Percentiles rank a stretch among this genome's conserved stretches.
phyloP scores from a whole-genome alignment of 2,797 vertebrate species.

The Cyclura pinguis region DNA sequence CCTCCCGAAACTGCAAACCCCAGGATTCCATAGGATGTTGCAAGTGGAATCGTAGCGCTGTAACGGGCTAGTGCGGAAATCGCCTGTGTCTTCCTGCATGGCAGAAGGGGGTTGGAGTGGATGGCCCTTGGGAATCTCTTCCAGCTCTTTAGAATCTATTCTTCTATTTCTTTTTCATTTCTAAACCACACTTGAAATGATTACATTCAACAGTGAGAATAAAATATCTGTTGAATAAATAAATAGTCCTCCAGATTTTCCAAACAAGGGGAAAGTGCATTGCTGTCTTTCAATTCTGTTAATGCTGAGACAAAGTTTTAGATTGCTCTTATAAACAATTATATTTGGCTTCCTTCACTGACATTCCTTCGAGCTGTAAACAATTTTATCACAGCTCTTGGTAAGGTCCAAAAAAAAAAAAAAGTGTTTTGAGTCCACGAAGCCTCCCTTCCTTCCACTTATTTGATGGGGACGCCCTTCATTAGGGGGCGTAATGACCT shows the following conservation, averaged over 20 bases:
- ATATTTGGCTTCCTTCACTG: background rate
- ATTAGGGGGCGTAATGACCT: conserved; percentile 3
- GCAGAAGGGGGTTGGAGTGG: background rate
- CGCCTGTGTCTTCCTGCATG: no score
- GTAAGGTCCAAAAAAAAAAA: background rate
- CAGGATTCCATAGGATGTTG: no score
- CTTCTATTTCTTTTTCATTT: background rate
- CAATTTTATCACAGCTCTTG: background rate
- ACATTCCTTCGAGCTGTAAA: background rate
- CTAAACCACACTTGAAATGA: background rate
- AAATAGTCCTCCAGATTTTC: background rate
- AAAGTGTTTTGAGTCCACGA: background rate
- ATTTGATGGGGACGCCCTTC: background rate
- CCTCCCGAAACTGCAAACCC: no score
- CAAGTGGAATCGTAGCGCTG: no score
- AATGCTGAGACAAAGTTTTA: background rate
- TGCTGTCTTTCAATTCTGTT: background rate
- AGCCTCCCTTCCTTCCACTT: background rate
- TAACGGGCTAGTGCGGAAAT: no score
- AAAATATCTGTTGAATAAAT: background rate
- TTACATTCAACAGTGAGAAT: background rate
- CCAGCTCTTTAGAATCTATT: background rate
- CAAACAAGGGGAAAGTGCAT: background rate
- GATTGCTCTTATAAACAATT: background rate
- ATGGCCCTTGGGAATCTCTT: background rate